A percentile compares a stretch with the other conserved stretches of the same genome.
These are phyloP conservation scores for Gadus macrocephalus DNA, from an alignment of 2,113 vertebrate genomes.

Conservation along the genomic window DNA sequence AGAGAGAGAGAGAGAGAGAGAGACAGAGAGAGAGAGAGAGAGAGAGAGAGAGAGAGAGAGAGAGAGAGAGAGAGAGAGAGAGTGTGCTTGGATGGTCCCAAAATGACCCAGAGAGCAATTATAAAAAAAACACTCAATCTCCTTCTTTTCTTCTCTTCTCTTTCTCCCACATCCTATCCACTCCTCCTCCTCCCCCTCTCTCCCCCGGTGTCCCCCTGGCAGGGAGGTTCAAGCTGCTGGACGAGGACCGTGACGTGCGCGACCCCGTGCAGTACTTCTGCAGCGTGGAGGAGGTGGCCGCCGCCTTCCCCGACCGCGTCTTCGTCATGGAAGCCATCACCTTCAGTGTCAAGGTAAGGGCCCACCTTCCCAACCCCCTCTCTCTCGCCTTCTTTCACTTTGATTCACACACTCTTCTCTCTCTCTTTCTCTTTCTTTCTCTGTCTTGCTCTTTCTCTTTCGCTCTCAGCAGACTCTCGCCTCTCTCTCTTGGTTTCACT, in stretches of 20 bases:
- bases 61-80: background rate
- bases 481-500: too few species aligned
- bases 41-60: conserved; percentile 13
- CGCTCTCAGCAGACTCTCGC: too few species aligned
- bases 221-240: conserved; percentile 98
- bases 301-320: conserved; percentile 90
- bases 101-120: too few species aligned
- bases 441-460: too few species aligned
- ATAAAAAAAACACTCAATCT: background rate
- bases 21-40: background rate
- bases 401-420: too few species aligned
- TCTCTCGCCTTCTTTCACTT: too few species aligned
- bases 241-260: conserved; percentile 91
- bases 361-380: too few species aligned
- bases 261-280: conserved; percentile 95
- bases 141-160: background rate
- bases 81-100: background rate
- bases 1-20: conserved; percentile 3
- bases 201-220: conserved; percentile 5
- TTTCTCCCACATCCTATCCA: background rate
- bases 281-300: conserved; percentile 96
- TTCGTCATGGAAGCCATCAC: conserved; percentile 98
- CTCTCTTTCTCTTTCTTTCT: too few species aligned
- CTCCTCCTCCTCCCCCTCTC: background rate
- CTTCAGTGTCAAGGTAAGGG: conserved; percentile 91